phyloP scores from a whole-genome alignment of 2,113 vertebrate species.

The Ceyx margarethae region DNA sequence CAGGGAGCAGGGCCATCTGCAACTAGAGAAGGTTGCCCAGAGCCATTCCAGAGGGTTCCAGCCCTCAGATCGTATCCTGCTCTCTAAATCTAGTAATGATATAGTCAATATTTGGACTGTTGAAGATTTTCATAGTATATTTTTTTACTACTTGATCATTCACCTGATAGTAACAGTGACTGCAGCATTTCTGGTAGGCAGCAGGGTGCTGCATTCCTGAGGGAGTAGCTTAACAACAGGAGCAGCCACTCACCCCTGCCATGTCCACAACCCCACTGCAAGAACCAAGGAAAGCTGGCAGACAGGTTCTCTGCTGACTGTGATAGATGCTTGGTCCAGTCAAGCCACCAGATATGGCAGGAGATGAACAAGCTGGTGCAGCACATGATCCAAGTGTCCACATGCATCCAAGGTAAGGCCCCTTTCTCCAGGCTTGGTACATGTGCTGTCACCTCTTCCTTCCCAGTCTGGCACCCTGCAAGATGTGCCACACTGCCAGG shows the following conservation, averaged over 20 bases:
- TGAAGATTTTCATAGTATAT: not conserved
- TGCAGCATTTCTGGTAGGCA: not conserved
- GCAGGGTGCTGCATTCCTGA: not conserved
- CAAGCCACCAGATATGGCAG: not conserved
- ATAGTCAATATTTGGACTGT: not conserved
- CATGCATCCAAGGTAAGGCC: not conserved
- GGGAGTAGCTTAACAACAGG: not conserved
- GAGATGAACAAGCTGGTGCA: not conserved
- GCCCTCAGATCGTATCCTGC: not conserved
- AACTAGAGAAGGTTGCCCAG: not conserved
- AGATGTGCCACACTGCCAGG: not conserved
- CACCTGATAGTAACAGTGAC: not conserved
- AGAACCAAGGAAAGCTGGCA: not conserved
- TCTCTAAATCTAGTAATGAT: not conserved
- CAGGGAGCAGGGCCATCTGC: not conserved
- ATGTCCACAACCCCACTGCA: not conserved
- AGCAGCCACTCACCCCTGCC: not conserved
- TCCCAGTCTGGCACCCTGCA: not conserved
- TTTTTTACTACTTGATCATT: not conserved
- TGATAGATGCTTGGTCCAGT: not conserved
- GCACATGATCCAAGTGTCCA: not conserved
- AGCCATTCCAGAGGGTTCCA: not conserved
- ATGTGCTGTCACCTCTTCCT: not conserved
- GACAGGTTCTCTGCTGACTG: not conserved
- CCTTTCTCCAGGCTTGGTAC: not conserved